Conservation (phyloP, 1,140 invertebrate species). For the Aethina tumida region DNA sequence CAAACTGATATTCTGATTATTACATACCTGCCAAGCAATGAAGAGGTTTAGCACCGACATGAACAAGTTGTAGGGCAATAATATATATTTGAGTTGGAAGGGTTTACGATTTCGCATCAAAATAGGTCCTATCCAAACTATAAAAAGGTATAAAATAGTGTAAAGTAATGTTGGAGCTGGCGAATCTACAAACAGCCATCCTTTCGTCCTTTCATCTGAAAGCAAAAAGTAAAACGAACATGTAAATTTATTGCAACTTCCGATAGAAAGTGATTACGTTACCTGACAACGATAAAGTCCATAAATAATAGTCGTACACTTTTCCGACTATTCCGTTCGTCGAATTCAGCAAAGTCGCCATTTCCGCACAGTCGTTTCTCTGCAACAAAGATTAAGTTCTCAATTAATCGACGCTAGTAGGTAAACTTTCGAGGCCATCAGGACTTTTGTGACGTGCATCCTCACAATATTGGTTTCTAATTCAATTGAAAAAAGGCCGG, state of each 20-base stretch:
- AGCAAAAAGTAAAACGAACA: slow-evolving; percentile 24
- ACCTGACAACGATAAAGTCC: slow-evolving; percentile 62
- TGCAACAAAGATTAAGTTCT: slow-evolving; percentile 8
- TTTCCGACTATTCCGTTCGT: slow-evolving; percentile 47
- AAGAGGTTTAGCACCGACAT: slow-evolving; percentile 80
- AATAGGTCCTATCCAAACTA: slow-evolving; percentile 72
- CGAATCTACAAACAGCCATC: slow-evolving; percentile 80
- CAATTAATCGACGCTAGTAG: no score
- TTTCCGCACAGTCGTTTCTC: slow-evolving; percentile 20
- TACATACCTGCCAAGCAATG: slow-evolving; percentile 70
- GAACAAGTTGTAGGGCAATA: slow-evolving; percentile 78
- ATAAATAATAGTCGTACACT: slow-evolving; percentile 58
- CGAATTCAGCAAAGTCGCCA: slow-evolving; percentile 49
- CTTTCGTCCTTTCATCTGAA: slow-evolving; percentile 69
- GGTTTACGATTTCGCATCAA: slow-evolving; percentile 74
- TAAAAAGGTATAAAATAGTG: slow-evolving; percentile 64
- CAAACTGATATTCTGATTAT: no score
- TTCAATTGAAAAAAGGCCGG: no score
- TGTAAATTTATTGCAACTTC: not conserved
- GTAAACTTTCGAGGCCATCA: no score
- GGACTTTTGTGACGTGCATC: no score
- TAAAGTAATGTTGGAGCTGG: slow-evolving; percentile 67
- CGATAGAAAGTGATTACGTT: slow-evolving; percentile 22
- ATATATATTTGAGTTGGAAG: slow-evolving; percentile 62
- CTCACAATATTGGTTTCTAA: no score